These are phyloP conservation scores for Podabrus alpinus DNA, from an alignment of 2,888 invertebrate genomes.

Conservation along the genomic window DNA sequence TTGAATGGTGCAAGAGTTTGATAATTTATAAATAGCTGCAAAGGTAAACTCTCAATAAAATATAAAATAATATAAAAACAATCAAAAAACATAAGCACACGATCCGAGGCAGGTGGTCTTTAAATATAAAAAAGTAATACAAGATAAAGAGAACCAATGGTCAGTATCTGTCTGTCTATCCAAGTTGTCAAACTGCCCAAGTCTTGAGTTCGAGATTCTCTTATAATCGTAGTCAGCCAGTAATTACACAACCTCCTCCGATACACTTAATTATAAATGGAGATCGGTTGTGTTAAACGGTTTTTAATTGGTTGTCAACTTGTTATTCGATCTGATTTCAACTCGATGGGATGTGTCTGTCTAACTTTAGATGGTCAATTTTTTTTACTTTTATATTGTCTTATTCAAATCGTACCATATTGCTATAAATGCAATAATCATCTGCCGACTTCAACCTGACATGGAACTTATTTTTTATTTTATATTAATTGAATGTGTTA, in stretches of 20 bases:
- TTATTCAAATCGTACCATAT: not conserved
- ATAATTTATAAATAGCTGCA: not conserved
- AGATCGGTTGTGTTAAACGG: constrained; percentile 51
- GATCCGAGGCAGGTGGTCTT: constrained; percentile 25
- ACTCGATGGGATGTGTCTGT: constrained; percentile 26
- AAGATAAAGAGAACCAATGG: constrained; percentile 24
- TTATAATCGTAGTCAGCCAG: constrained; percentile 49
- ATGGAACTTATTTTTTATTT: not conserved
- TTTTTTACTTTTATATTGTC: not conserved
- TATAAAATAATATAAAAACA: not conserved
- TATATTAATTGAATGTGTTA: not conserved
- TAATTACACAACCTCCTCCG: constrained; percentile 52
- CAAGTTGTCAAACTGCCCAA: constrained; percentile 45
- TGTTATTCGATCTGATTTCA: constrained; percentile 45
- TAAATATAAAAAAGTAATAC: constrained; percentile 14
- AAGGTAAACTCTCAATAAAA: not conserved
- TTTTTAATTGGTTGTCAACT: constrained; percentile 55
- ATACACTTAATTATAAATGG: constrained; percentile 54
- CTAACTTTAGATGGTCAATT: constrained; percentile 9
- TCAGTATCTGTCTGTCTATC: constrained; percentile 47
- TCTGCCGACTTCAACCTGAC: not conserved
- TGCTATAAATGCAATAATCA: constrained; percentile 2
- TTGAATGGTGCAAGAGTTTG: not conserved
- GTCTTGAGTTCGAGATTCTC: constrained; percentile 39
- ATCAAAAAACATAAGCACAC: constrained; percentile 3